phyloP scores from a whole-genome alignment of 2,888 invertebrate species.

The Cerastis leucographa region DNA sequence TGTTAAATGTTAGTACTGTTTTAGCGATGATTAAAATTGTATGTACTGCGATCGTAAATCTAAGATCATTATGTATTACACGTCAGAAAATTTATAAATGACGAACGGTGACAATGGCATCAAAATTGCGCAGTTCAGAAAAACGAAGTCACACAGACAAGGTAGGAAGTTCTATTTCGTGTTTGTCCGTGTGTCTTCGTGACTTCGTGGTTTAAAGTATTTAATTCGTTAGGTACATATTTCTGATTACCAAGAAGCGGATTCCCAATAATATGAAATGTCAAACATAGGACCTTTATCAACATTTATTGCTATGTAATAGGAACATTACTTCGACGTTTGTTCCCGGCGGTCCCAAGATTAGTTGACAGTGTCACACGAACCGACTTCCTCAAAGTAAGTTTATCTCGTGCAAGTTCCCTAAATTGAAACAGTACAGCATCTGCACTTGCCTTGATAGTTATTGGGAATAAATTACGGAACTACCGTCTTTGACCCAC shows the following conservation, averaged over 20 bases:
- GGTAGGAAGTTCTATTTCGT: too few species aligned
- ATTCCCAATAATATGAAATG: conserved; percentile 1
- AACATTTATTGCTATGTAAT: conserved; percentile 53
- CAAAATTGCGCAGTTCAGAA: neutral
- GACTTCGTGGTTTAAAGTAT: neutral
- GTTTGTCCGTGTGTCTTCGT: too few species aligned
- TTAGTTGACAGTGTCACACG: conserved; percentile 89
- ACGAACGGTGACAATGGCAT: neutral
- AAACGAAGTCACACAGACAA: neutral
- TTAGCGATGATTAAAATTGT: neutral
- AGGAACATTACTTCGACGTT: conserved; percentile 72
- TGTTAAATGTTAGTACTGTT: neutral
- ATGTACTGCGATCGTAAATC: neutral
- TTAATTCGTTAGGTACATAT: neutral
- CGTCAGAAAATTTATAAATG: neutral
- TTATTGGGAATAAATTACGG: conserved; percentile 84
- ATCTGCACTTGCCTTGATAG: conserved; percentile 86
- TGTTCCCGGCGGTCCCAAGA: conserved; percentile 82
- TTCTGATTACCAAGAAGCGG: neutral
- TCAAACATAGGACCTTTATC: conserved; percentile 20
- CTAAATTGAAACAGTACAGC: conserved; percentile 89
- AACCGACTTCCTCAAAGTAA: conserved; percentile 87
- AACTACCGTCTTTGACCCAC: conserved; percentile 59
- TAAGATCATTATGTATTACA: neutral
- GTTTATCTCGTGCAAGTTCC: conserved; percentile 86